Evolutionary conservation across 2,113 vertebrate species (phyloP), one percentile per base, ranked within the genome.

Genomic region (Tinamus guttatus): DNA sequence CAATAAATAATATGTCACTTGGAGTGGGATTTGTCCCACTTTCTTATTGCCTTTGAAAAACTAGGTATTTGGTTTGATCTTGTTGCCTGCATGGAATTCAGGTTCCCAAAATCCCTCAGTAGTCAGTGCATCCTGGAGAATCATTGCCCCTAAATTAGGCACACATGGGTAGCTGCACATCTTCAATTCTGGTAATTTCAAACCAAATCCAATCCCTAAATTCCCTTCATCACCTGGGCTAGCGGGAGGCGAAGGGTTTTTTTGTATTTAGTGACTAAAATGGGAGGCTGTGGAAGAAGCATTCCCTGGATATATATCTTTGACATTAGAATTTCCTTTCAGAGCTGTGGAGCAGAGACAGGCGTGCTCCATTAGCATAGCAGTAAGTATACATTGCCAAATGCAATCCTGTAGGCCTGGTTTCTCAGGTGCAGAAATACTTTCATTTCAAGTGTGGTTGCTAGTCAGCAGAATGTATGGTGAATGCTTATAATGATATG

Each of bases 101-200:
- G 62, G 62, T 64, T 40, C 62, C 15, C 38, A 25, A 63, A 38
- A 24, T 25, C 24, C 25, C 10, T 6, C 25, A 18, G 62, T 18
- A 64, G 62, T 64, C 62, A 64, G 25, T 64, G 25, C 25, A 28
- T 38, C 25, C 16, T 40, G 27, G 25, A 40, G 25, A 64, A 27
- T 27, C 62, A 28, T 64, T 17, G 3, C 62, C 25, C 16, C 15
- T 58, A 32, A 40, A 38, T 18, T 27, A 40, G 9, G 24, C 62
- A 2, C 3, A 20, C 17, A 3, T 21, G 1, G 32, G 54, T 19
- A 58, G 0, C 62, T 77, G 20, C 6, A 74, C 8, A 40, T 3
- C 28, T 59, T 4, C 17, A 24, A 1, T 0, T 43, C 4, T 34
- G 60, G 10, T 56, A 32, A 58, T 81, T 43, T 60, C 41, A 80